These are phyloP conservation scores for Cancer borealis DNA, from an alignment of 2,888 invertebrate species.

Conservation along the genomic window DNA sequence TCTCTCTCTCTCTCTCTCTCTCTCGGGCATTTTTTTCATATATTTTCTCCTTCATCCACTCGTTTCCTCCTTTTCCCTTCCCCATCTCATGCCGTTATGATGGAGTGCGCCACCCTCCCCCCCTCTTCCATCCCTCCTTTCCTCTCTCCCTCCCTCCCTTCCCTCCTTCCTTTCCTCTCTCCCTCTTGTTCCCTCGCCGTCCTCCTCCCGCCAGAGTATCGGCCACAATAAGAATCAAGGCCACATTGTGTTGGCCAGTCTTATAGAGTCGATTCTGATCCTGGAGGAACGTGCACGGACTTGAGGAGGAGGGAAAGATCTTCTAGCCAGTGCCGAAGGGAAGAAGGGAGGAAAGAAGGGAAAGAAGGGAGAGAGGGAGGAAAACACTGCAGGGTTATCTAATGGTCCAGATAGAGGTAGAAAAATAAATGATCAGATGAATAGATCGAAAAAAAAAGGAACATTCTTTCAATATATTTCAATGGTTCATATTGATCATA, in stretches of 20 bases:
- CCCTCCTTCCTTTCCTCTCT: too few relatives aligned
- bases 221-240: constrained; percentile 63
- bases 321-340: neutral
- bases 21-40: neutral
- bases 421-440: neutral
- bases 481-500: too few relatives aligned
- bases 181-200: neutral
- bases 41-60: neutral
- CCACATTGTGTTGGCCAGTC: constrained; percentile 58
- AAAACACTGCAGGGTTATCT: neutral
- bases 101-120: neutral
- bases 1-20: constrained; percentile 43
- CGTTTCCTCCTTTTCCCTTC: neutral
- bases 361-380: neutral
- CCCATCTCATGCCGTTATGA: neutral
- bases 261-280: constrained; percentile 52
- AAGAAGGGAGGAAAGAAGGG: neutral
- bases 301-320: neutral
- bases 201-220: constrained; percentile 50
- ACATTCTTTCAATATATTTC: too few relatives aligned
- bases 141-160: neutral
- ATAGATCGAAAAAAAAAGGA: too few relatives aligned
- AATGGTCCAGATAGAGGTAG: neutral
- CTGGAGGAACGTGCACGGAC: constrained; percentile 47
- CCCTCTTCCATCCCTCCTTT: neutral